phyloP scores from a whole-genome alignment of 2,888 invertebrate species.

The Rotaria socialis region DNA sequence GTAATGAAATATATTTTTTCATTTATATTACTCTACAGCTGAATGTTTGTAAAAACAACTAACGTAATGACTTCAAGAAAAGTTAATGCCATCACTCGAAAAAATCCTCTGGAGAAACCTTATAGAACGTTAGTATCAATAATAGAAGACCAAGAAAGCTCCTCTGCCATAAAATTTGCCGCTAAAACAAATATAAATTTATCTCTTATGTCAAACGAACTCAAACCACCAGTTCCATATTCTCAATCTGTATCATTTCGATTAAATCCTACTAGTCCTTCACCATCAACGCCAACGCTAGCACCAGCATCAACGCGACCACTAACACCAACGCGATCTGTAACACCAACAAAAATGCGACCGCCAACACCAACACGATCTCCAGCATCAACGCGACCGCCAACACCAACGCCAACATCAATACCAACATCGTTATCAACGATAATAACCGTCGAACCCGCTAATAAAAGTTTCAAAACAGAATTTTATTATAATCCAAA shows the following conservation, averaged over 20 bases:
- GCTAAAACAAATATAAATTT: neutral
- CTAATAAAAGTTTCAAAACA: neutral
- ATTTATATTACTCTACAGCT: neutral
- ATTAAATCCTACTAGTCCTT: neutral
- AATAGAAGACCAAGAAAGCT: neutral
- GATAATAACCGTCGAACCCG: neutral
- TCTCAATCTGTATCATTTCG: neutral
- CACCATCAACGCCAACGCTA: no score
- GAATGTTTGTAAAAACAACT: neutral
- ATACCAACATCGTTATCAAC: neutral
- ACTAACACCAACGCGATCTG: no score
- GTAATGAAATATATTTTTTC: neutral
- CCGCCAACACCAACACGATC: no score
- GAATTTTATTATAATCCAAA: neutral
- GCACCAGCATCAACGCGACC: neutral
- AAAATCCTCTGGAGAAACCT: neutral
- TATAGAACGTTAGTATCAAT: neutral
- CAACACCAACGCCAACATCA: no score
- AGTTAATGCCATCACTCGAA: neutral
- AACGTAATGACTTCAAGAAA: neutral
- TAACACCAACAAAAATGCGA: no score
- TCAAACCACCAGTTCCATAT: neutral
- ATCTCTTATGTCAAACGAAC: neutral
- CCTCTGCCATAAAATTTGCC: neutral
- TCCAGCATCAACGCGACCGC: no score